Conservation (phyloP, 2,797 vertebrate species). For the Gallinago solitaria region DNA sequence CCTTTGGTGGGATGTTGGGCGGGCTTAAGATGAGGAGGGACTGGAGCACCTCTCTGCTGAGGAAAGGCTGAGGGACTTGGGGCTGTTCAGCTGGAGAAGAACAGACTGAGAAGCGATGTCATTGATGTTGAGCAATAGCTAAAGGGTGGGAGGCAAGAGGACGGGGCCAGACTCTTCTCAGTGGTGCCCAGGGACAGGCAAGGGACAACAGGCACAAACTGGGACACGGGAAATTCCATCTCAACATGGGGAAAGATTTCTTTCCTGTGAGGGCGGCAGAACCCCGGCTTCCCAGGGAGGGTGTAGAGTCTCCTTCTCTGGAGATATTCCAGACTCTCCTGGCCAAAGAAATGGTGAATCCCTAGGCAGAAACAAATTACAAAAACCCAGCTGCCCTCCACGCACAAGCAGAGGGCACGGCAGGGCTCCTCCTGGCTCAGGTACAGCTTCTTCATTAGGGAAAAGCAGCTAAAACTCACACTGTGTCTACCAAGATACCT, state of each 20-base stretch:
- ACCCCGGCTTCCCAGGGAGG: background rate
- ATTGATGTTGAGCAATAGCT: background rate
- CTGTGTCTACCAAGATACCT: background rate
- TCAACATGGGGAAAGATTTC: background rate
- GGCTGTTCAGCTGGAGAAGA: background rate
- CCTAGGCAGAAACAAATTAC: background rate
- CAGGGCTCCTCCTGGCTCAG: background rate
- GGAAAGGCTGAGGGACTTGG: background rate
- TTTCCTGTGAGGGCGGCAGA: background rate
- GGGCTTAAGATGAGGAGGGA: background rate
- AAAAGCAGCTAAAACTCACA: background rate
- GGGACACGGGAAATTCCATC: background rate
- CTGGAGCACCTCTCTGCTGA: background rate
- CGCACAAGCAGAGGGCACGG: rapidly evolving
- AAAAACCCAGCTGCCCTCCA: background rate
- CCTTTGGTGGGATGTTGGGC: background rate
- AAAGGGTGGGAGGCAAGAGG: background rate
- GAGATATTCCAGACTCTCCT: background rate
- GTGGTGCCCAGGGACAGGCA: background rate
- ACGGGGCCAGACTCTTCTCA: background rate
- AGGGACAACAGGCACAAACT: background rate
- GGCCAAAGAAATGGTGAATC: background rate
- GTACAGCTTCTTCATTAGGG: background rate
- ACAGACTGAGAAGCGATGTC: background rate
- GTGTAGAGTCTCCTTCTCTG: background rate